A percentile compares a stretch with the other conserved stretches of the same genome.
Evolutionary conservation across 2,797 vertebrate species (phyloP).

Genomic region (Sphenodon punctatus): DNA sequence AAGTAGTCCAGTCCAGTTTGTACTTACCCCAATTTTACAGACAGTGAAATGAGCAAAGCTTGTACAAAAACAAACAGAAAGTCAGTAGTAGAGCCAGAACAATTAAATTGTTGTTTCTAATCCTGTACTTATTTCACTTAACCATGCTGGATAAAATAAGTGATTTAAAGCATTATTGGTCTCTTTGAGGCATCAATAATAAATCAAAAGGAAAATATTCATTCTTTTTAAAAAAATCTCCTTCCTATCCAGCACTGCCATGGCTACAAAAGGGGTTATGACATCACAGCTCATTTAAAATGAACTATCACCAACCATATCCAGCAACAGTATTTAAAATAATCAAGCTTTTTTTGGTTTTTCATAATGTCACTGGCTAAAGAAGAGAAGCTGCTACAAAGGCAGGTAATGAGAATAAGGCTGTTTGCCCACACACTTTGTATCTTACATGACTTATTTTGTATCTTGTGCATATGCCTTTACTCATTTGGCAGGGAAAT

Average conservation of each 20-base stretch:
- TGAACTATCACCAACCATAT: too few relatives aligned
- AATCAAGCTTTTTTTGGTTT: too few relatives aligned
- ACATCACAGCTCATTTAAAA: too few relatives aligned
- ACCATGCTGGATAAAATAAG: not conserved
- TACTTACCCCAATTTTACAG: not conserved
- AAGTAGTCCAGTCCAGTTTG: fast-evolving
- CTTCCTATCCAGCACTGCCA: not conserved
- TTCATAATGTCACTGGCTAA: too few relatives aligned
- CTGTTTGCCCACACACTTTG: too few relatives aligned
- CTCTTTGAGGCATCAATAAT: fast-evolving
- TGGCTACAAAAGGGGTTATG: not conserved
- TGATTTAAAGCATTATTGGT: not conserved
- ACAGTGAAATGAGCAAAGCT: not conserved
- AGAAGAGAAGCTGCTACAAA: too few relatives aligned
- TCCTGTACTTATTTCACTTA: not conserved
- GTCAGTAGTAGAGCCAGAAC: not conserved
- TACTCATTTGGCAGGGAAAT: too few relatives aligned
- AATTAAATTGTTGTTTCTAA: not conserved
- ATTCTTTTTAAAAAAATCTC: not conserved
- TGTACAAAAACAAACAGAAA: not conserved
- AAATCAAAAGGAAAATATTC: not conserved
- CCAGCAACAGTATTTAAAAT: too few relatives aligned
- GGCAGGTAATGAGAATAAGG: too few relatives aligned
- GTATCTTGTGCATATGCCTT: too few relatives aligned
- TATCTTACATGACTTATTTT: too few relatives aligned